phyloP scores from a whole-genome alignment of 2,113 vertebrate genomes.

The Uria lomvia region DNA sequence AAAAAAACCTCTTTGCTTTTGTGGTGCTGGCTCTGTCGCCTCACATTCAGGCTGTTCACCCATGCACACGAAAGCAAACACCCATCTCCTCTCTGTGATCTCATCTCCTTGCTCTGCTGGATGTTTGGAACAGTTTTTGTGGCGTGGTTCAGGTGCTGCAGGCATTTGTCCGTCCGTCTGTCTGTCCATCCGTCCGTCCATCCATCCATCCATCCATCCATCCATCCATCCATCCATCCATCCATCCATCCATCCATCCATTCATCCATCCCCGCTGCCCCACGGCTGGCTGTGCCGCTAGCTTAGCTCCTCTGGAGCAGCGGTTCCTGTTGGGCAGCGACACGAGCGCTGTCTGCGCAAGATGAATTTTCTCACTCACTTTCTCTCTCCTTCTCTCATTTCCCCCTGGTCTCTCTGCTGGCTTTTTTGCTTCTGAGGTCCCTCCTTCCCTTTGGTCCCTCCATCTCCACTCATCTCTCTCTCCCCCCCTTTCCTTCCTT shows the following conservation, averaged over 20 bases:
- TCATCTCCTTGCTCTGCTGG: neutral
- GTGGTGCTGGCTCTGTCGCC: neutral
- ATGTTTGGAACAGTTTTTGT: neutral
- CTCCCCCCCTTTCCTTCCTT: neutral
- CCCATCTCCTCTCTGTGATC: neutral
- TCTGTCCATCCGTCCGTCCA: neutral
- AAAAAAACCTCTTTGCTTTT: neutral
- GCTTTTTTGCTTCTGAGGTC: neutral
- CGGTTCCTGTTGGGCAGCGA: neutral
- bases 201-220: neutral
- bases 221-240: neutral
- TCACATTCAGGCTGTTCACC: neutral
- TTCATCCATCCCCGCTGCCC: neutral
- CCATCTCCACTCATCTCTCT: neutral
- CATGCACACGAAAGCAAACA: neutral
- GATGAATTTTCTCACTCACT: constrained; percentile 26
- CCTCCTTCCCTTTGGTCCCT: neutral
- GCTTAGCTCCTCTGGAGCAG: constrained; percentile 3
- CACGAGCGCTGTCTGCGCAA: neutral
- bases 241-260: neutral
- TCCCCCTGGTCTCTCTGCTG: neutral
- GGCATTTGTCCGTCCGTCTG: neutral
- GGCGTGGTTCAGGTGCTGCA: neutral
- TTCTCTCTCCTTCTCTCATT: constrained; percentile 1
- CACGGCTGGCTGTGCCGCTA: neutral